phyloP scores from a whole-genome alignment of 2,888 invertebrate genomes.

The Eupithecia centaureata region DNA sequence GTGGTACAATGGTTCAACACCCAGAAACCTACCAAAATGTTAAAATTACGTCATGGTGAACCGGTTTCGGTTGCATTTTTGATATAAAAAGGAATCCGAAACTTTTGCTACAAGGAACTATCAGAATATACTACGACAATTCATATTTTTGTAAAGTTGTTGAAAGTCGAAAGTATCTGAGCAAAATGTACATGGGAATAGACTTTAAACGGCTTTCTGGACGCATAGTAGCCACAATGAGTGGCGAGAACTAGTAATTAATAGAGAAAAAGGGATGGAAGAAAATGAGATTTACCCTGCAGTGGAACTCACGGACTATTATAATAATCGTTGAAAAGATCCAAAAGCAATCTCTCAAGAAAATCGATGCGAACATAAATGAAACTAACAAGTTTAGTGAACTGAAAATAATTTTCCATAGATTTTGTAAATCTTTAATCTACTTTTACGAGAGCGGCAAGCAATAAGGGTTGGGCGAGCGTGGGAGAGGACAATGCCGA shows the following conservation, averaged over 20 bases:
- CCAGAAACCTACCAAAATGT: conserved; percentile 41
- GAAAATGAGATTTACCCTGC: background rate
- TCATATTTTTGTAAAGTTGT: background rate
- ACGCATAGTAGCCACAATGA: background rate
- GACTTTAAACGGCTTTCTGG: background rate
- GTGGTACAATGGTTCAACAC: conserved; percentile 54
- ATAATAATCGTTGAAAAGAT: background rate
- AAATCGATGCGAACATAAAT: background rate
- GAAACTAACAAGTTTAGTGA: background rate
- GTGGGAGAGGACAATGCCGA: conserved; percentile 60
- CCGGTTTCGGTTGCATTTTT: conserved; percentile 38
- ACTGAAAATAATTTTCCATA: conserved; percentile 12
- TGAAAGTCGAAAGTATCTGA: background rate
- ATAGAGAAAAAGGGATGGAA: background rate
- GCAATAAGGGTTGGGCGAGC: conserved; percentile 60
- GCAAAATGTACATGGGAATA: background rate
- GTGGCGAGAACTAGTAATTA: background rate
- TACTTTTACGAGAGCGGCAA: conserved; percentile 41
- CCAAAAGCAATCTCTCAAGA: background rate
- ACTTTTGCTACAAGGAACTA: conserved; percentile 6
- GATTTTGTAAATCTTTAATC: conserved; percentile 14
- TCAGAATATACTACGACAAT: too few species aligned
- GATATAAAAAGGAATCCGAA: conserved; percentile 22
- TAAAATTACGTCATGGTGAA: conserved; percentile 25
- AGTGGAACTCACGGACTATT: background rate